A percentile compares a stretch with the other conserved stretches of the same genome.
These are phyloP conservation scores for Podarcis muralis DNA, from an alignment of 2,113 vertebrate species.

Conservation along the genomic window DNA sequence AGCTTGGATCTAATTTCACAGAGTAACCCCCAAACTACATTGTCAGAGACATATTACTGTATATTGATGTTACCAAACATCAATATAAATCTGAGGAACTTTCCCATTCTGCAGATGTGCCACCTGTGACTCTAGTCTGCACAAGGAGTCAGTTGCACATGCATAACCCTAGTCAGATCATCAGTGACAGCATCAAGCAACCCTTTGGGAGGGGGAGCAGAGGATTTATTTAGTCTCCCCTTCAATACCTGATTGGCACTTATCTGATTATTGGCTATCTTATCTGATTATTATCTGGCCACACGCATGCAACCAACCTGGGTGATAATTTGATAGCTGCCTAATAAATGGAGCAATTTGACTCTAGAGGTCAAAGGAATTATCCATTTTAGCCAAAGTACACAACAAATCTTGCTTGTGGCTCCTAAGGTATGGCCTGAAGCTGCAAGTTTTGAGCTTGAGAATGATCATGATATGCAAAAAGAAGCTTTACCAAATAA, in stretches of 20 bases:
- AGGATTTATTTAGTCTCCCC: neutral
- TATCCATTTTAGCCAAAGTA: neutral
- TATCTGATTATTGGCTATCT: neutral
- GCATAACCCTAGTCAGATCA: neutral
- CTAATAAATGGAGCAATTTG: neutral
- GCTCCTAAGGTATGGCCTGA: neutral
- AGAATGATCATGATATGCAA: neutral
- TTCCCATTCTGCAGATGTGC: neutral
- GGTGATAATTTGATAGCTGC: neutral
- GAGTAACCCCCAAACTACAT: neutral
- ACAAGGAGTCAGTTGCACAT: neutral
- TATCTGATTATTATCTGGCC: neutral
- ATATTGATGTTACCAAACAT: neutral
- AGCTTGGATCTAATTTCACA: neutral
- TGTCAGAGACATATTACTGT: neutral
- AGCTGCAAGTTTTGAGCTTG: conserved; percentile 24
- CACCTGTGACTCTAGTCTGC: neutral
- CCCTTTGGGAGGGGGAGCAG: neutral
- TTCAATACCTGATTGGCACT: neutral
- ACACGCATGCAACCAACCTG: neutral
- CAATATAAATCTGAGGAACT: neutral
- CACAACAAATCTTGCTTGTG: neutral
- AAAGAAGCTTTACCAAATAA: neutral
- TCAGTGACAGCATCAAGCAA: neutral
- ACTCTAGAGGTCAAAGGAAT: neutral